A percentile compares a stretch with the other conserved stretches of the same genome.
phyloP scores from a whole-genome alignment of 2,888 invertebrate species.

The Sarcophaga carnaria region DNA sequence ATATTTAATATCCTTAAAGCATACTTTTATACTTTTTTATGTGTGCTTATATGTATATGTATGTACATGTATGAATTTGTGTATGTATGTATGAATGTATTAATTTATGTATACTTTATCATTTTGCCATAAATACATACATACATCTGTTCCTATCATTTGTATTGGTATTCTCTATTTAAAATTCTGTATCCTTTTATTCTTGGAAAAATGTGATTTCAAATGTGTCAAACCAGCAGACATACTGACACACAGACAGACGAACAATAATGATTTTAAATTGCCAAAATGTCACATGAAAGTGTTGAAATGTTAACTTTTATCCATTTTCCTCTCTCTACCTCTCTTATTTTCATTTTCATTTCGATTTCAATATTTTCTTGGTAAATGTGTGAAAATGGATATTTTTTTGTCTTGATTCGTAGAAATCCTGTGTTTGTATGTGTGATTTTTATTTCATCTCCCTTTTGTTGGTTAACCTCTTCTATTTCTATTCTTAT shows the following conservation, averaged over 20 bases:
- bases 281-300: constrained; percentile 47
- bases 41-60: background rate
- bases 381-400: constrained; percentile 41
- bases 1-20: constrained; percentile 55
- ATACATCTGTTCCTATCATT: background rate
- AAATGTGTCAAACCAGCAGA: constrained; percentile 8
- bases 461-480: background rate
- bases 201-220: constrained; percentile 1
- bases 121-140: too few relatives aligned
- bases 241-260: background rate
- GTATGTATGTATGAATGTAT: too few relatives aligned
- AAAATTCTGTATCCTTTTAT: constrained; percentile 9
- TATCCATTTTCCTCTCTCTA: background rate
- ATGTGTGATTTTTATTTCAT: background rate
- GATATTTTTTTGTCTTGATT: background rate
- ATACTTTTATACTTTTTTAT: background rate
- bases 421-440: background rate
- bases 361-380: background rate
- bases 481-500: background rate
- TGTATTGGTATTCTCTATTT: background rate
- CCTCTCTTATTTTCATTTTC: background rate
- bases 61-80: too few relatives aligned
- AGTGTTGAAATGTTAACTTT: constrained; percentile 45
- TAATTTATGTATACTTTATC: too few relatives aligned
- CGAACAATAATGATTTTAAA: constrained; percentile 33